Evolutionary conservation across 2,888 invertebrate species (phyloP).

Genomic region (Ectropis crepuscularia): DNA sequence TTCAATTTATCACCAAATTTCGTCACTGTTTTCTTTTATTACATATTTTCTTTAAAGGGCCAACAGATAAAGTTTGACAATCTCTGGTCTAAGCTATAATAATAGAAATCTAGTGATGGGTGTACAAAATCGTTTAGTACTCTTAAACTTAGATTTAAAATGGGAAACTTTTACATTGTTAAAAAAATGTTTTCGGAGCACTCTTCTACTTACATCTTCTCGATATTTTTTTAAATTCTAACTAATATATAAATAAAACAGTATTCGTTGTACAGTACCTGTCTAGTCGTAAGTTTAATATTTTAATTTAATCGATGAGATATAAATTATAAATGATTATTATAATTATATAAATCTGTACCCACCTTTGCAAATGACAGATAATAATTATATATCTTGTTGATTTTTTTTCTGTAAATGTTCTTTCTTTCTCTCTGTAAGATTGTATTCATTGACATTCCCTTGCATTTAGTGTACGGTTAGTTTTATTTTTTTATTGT

Average conservation of each 20-base stretch:
- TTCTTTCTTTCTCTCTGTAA: conserved; percentile 35
- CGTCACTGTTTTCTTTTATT: too few species aligned
- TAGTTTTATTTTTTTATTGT: conserved; percentile 50
- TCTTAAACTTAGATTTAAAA: too few species aligned
- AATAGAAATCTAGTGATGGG: too few species aligned
- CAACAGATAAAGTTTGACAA: conserved; percentile 10
- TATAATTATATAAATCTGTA: conserved; percentile 38
- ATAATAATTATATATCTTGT: conserved; percentile 36
- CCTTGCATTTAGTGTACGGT: conserved; percentile 68
- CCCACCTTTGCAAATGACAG: conserved; percentile 59
- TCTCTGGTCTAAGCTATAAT: conserved; percentile 5
- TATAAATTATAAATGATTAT: conserved; percentile 1
- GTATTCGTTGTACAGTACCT: conserved; percentile 82
- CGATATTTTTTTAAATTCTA: conserved; percentile 35
- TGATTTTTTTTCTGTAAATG: conserved; percentile 36
- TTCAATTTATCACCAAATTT: too few species aligned
- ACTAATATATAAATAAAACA: conserved; percentile 50
- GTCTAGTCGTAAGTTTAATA: conserved; percentile 78
- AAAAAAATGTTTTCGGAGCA: conserved; percentile 12
- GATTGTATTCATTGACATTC: conserved; percentile 64
- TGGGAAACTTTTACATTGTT: too few species aligned
- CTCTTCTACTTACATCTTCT: conserved; percentile 47
- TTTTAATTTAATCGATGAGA: conserved; percentile 51
- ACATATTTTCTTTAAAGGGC: background rate
- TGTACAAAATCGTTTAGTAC: too few species aligned